A percentile compares a stretch with the other conserved stretches of the same genome.
These are phyloP conservation scores for Eidolon dupreanum DNA, from an alignment of 2,797 vertebrate genomes.

Conservation along the genomic window DNA sequence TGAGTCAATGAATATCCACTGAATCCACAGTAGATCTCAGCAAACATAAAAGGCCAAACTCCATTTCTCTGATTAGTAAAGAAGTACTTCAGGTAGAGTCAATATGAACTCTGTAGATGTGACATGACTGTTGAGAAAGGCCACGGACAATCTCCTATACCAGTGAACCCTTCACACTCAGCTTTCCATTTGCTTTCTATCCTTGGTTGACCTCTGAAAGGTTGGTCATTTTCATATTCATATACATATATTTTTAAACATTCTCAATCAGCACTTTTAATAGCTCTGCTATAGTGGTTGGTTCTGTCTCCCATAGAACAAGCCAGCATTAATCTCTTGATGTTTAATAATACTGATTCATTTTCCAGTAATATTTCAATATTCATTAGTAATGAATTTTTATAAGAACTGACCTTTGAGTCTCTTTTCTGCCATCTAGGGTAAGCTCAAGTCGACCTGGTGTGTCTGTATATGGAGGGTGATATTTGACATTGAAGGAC, in stretches of 20 bases:
- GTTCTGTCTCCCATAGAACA: constrained; percentile 36
- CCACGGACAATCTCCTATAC: background rate
- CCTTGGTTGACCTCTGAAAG: constrained; percentile 65
- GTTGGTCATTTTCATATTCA: constrained; percentile 51
- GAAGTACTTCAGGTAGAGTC: constrained; percentile 58
- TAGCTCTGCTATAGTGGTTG: constrained; percentile 32
- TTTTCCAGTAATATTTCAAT: constrained; percentile 77
- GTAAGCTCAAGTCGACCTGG: constrained; percentile 41
- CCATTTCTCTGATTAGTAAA: constrained; percentile 57
- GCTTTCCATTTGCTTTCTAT: background rate
- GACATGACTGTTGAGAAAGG: background rate
- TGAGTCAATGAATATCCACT: constrained; percentile 26
- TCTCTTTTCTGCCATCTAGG: constrained; percentile 51
- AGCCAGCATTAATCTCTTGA: constrained; percentile 60
- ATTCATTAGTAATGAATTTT: constrained; percentile 82
- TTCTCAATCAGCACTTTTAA: constrained; percentile 65
- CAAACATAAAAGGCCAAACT: constrained; percentile 53
- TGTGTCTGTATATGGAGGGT: constrained; percentile 37
- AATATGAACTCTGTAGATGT: constrained; percentile 41
- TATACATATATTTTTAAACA: constrained; percentile 43
- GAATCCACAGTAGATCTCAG: constrained; percentile 36
- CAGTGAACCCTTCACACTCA: background rate
- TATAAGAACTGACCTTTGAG: constrained; percentile 78
- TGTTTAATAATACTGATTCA: constrained; percentile 73
- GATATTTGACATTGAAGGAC: constrained; percentile 65